A percentile compares a stretch with the other conserved stretches of the same genome.
These are phyloP conservation scores for Diabrotica undecimpunctata DNA, from an alignment of 1,140 invertebrate species.

Conservation along the genomic window DNA sequence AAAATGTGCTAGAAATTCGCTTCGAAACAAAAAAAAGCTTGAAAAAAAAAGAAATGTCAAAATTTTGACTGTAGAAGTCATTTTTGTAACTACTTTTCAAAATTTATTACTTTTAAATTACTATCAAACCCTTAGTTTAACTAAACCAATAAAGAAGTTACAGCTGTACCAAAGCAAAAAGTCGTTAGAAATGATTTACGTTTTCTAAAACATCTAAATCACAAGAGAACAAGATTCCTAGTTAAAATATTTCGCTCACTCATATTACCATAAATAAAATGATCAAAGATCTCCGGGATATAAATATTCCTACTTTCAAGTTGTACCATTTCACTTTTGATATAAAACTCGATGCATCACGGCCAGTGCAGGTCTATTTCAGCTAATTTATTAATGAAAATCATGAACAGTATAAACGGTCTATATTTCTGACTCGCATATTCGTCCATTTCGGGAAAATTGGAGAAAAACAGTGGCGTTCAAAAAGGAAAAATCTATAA, in stretches of 20 bases:
- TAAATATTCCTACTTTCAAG: not conserved
- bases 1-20: too few relatives aligned
- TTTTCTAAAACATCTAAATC: not conserved
- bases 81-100: too few relatives aligned
- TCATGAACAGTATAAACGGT: conserved; percentile 1
- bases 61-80: too few relatives aligned
- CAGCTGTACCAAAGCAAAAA: not conserved
- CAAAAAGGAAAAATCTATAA: too few relatives aligned
- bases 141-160: too few relatives aligned
- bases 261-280: conserved; percentile 1
- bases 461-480: not conserved
- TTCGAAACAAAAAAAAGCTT: too few relatives aligned
- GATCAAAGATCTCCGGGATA: not conserved
- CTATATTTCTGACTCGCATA: not conserved
- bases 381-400: not conserved
- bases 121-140: too few relatives aligned
- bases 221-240: not conserved
- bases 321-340: conserved; percentile 2
- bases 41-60: too few relatives aligned
- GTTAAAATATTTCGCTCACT: not conserved
- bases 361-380: not conserved
- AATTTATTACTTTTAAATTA: too few relatives aligned
- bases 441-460: not conserved
- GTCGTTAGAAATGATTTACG: not conserved
- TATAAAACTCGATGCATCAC: conserved; percentile 1